Evolutionary conservation across 2,113 vertebrate genomes (phyloP).

Genomic region (Gambusia affinis): DNA sequence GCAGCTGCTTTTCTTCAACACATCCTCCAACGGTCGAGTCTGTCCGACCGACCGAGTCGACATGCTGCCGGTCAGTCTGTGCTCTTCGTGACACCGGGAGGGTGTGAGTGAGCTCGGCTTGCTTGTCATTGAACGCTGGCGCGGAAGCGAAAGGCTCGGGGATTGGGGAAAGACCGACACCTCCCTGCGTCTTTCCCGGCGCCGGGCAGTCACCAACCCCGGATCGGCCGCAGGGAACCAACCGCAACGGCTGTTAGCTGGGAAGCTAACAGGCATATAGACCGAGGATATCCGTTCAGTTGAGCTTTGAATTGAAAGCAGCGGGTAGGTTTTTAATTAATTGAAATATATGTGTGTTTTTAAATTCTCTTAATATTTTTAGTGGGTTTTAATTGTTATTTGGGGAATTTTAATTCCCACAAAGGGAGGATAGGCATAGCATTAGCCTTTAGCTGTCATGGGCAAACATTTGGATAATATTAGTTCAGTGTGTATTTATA

Average conservation of each 20-base stretch:
- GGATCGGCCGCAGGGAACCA: constrained; percentile 26
- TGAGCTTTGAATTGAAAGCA: constrained; percentile 8
- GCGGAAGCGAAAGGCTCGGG: constrained; percentile 16
- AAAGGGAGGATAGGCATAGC: constrained; percentile 17
- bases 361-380: background rate
- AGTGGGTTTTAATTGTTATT: background rate
- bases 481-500: background rate
- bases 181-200: constrained; percentile 37
- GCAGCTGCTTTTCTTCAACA: constrained; percentile 4
- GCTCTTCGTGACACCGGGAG: background rate
- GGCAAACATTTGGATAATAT: background rate
- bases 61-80: constrained; percentile 1
- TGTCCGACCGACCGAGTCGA: background rate
- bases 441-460: constrained; percentile 43
- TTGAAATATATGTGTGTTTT: accelerated
- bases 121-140: constrained; percentile 30
- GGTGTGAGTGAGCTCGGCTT: no score
- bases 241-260: constrained; percentile 34
- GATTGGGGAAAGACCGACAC: background rate
- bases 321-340: constrained; percentile 11
- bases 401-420: constrained; percentile 2
- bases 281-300: constrained; percentile 19
- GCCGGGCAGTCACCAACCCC: constrained; percentile 41
- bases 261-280: constrained; percentile 44
- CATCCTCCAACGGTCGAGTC: constrained; percentile 17